A percentile compares a stretch with the other conserved stretches of the same genome.
phyloP scores from a whole-genome alignment of 1,140 invertebrate species.

The Rhopalosiphum padi region DNA sequence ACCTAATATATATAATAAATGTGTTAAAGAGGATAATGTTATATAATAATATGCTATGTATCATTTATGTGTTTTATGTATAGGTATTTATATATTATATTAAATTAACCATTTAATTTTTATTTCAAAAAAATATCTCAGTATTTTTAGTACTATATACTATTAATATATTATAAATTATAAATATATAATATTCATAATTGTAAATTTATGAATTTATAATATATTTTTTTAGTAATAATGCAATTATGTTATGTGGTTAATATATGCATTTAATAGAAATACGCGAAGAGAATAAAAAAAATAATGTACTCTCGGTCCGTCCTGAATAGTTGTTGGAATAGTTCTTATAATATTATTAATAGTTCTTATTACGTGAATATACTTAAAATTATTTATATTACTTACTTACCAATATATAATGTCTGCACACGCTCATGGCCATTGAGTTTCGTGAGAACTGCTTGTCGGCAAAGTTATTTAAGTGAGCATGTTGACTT shows the following conservation, averaged over 20 bases:
- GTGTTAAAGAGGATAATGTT: not conserved
- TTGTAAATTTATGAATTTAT: not conserved
- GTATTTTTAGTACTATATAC: no score
- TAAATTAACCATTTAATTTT: not conserved
- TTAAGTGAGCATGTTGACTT: not conserved
- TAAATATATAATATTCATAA: not conserved
- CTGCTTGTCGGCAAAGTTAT: not conserved
- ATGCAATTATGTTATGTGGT: not conserved
- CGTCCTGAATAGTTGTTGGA: not conserved
- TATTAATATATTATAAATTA: no score
- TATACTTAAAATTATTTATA: not conserved
- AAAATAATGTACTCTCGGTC: not conserved
- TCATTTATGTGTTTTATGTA: no score
- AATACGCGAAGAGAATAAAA: not conserved
- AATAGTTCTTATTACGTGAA: not conserved
- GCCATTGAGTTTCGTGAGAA: not conserved
- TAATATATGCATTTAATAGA: not conserved
- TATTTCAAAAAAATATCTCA: not conserved
- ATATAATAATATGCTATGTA: not conserved
- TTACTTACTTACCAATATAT: not conserved
- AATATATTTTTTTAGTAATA: not conserved
- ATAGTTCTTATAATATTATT: not conserved
- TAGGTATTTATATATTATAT: not conserved
- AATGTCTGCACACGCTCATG: not conserved
- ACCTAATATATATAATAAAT: not conserved